Evolutionary conservation across 2,888 invertebrate species (phyloP), one percentile per base, ranked within the genome.

Genomic region (Drosophila neotestacea): DNA sequence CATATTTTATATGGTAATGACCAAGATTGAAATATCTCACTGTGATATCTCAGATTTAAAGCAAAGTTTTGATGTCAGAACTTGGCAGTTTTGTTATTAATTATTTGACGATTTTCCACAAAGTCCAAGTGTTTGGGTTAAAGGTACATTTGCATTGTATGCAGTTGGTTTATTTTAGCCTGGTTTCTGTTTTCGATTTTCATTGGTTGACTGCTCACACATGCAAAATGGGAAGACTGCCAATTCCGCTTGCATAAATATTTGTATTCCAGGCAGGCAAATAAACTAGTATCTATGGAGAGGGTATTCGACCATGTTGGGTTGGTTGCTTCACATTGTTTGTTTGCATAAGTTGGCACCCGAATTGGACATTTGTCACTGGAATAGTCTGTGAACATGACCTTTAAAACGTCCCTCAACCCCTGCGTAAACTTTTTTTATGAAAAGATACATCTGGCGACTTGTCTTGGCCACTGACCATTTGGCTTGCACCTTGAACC

Each of bases 301-400:
- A 7, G 22, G 36, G 6, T 39, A 32, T 41, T 9, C 36, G 22
- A 32, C 41, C 36, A 64, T 22, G 38, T 41, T 11, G 28, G 30
- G 38, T 59, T 46, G 55, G 34, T 44, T 44, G 42, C 60, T 38
- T 52, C 27, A 16, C 68, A 47, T 44, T 42, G 73, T 42, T 62
- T 44, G 70, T 69, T 52, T 63, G 77, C 71, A 71, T 70, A 77
- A 77, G 69, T 75, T 59, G 67, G 52, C 51, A 66, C 30, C 32
- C 42, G 38, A 42, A 52, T 16, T 36, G 59, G 60, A 69, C 61
- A 81, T 79, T 73, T 73, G 70, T 74, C 79, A 70, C 61, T 60
- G 62, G 2, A 34, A 36, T 44, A 11, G 44, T 36, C 27, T 28
- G 34, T 58, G 38, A 7, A 27, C 27, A 28, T 60, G 60, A 61